phyloP scores from a whole-genome alignment of 1,140 invertebrate species.

The Lutraria rhynchaena region DNA sequence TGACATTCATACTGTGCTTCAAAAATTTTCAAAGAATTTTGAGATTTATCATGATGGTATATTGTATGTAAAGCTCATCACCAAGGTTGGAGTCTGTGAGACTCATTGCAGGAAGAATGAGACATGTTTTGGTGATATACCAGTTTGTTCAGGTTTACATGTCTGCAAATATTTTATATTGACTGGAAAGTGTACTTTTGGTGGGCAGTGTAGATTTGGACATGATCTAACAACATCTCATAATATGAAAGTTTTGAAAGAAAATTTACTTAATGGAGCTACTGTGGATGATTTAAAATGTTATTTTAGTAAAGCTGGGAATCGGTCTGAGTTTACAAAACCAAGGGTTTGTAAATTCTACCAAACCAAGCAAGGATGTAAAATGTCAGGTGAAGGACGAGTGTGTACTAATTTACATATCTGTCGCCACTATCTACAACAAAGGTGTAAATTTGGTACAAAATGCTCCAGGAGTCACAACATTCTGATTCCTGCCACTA shows the following conservation, averaged over 20 bases:
- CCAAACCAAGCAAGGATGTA: conserved; percentile 34
- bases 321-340: background rate
- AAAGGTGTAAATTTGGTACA: conserved; percentile 28
- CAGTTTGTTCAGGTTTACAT: conserved; percentile 44
- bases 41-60: too few relatives aligned
- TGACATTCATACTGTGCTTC: too few relatives aligned
- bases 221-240: conserved; percentile 43
- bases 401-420: conserved; percentile 39
- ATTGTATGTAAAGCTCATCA: too few relatives aligned
- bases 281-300: conserved; percentile 1
- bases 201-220: conserved; percentile 22
- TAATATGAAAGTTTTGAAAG: conserved; percentile 32
- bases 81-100: conserved; percentile 3
- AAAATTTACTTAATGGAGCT: conserved; percentile 19
- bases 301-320: background rate
- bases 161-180: conserved; percentile 45
- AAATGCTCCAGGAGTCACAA: conserved; percentile 41
- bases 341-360: conserved; percentile 49
- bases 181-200: conserved; percentile 41
- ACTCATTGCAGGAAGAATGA: conserved; percentile 31
- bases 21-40: too few relatives aligned
- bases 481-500: background rate
- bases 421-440: conserved; percentile 34
- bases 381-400: background rate
- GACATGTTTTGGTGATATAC: conserved; percentile 25